Evolutionary conservation across 2,113 vertebrate genomes (phyloP).

Genomic region (Dissostichus mawsoni): DNA sequence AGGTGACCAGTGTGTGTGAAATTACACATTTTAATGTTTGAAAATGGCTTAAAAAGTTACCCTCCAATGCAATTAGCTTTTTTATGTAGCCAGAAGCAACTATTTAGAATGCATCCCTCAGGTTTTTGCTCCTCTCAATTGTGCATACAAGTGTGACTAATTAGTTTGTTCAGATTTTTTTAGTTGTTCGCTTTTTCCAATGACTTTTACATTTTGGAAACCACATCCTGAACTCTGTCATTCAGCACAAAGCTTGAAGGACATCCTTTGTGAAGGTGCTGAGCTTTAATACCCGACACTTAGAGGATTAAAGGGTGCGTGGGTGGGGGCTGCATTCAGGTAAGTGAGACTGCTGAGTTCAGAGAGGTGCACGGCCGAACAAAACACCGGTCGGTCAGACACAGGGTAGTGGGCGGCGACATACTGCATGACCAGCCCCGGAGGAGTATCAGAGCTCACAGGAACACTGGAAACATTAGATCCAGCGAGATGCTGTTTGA

Average conservation of each 20-base stretch:
- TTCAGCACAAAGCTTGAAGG: slow-evolving; percentile 68
- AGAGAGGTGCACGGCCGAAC: slow-evolving; percentile 62
- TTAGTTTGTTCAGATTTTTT: slow-evolving; percentile 18
- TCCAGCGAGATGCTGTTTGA: slow-evolving; percentile 27
- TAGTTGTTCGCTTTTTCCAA: slow-evolving; percentile 17
- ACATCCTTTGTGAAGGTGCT: slow-evolving; percentile 65
- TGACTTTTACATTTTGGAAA: slow-evolving; percentile 52
- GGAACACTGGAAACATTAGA: slow-evolving; percentile 34
- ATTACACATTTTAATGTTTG: neutral
- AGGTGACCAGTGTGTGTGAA: neutral
- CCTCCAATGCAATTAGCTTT: neutral
- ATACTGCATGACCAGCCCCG: slow-evolving; percentile 32
- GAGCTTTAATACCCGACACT: slow-evolving; percentile 64
- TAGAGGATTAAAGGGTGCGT: slow-evolving; percentile 62
- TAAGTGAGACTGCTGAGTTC: slow-evolving; percentile 63
- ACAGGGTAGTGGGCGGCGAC: slow-evolving; percentile 51
- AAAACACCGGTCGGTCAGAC: slow-evolving; percentile 61
- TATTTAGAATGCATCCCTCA: slow-evolving; percentile 12
- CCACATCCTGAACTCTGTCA: slow-evolving; percentile 34
- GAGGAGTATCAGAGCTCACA: slow-evolving; percentile 46
- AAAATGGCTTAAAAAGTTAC: neutral
- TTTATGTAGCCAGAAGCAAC: slow-evolving; percentile 6
- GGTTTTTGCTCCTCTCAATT: neutral
- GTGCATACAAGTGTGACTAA: slow-evolving; percentile 5
- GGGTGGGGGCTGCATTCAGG: slow-evolving; percentile 44